Evolutionary conservation across 2,113 vertebrate genomes (phyloP).

Genomic region (Progne subis): DNA sequence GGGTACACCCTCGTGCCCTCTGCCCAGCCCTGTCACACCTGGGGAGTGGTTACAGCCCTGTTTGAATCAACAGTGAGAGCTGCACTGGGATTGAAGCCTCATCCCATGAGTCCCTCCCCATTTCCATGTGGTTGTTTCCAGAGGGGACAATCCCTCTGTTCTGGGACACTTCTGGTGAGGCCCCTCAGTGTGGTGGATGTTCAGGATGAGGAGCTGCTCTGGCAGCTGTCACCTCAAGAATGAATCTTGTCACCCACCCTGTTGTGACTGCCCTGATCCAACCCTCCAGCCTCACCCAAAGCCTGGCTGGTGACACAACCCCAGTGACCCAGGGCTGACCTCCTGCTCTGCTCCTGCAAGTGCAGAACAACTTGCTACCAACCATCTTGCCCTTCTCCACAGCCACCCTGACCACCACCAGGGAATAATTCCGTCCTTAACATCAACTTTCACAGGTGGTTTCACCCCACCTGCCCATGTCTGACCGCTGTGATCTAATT

Average conservation of each 20-base stretch:
- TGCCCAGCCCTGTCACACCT: neutral
- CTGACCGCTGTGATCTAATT: neutral
- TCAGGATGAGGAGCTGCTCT: neutral
- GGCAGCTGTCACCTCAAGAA: neutral
- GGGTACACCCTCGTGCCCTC: neutral
- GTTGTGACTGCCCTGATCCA: accelerated
- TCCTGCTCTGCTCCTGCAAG: neutral
- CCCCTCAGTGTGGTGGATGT: neutral
- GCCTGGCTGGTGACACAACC: neutral
- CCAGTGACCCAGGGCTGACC: neutral
- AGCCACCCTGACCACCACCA: neutral
- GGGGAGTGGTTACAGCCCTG: neutral
- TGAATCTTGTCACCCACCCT: accelerated
- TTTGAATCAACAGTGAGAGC: neutral
- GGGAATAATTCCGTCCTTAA: neutral
- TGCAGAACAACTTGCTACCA: neutral
- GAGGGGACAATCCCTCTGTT: neutral
- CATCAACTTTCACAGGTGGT: neutral
- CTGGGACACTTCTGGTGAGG: neutral
- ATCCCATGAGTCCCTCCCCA: neutral
- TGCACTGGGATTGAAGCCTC: neutral
- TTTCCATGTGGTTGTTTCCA: neutral
- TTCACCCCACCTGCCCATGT: neutral
- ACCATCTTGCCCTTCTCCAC: neutral
- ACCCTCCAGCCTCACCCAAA: neutral